Conservation (phyloP, 2,888 invertebrate genomes). For the Argyresthia albistria region DNA sequence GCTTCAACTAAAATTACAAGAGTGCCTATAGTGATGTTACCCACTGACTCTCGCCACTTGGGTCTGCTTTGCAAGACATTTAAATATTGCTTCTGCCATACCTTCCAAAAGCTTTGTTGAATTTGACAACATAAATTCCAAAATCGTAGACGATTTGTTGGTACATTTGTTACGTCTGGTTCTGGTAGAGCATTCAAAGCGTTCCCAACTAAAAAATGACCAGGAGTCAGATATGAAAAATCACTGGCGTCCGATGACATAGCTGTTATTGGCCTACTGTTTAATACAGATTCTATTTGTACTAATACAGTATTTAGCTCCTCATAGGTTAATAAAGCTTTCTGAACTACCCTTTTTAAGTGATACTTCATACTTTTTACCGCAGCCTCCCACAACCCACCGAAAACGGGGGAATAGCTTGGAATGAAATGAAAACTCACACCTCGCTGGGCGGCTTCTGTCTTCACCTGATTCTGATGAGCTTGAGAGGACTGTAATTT, state of each 20-base stretch:
- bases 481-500: neutral
- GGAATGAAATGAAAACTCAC: neutral
- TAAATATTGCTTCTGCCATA: constrained; percentile 9
- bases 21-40: constrained; percentile 8
- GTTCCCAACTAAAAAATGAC: constrained; percentile 12
- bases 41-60: constrained; percentile 7
- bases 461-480: neutral
- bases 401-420: too few relatives aligned
- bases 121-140: constrained; percentile 6
- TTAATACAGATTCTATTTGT: constrained; percentile 9
- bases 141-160: constrained; percentile 7
- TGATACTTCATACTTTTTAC: neutral
- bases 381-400: too few relatives aligned
- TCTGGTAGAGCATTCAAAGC: constrained; percentile 9
- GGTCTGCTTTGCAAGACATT: constrained; percentile 7
- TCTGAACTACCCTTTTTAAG: neutral
- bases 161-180: constrained; percentile 6
- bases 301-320: constrained; percentile 7
- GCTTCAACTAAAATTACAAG: constrained; percentile 9
- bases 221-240: constrained; percentile 11
- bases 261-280: constrained; percentile 8
- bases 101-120: constrained; percentile 9
- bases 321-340: constrained; percentile 8
- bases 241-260: constrained; percentile 6
- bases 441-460: neutral